phyloP scores from a whole-genome alignment of 2,113 vertebrate species.

The human (Homo sapiens) region DNA sequence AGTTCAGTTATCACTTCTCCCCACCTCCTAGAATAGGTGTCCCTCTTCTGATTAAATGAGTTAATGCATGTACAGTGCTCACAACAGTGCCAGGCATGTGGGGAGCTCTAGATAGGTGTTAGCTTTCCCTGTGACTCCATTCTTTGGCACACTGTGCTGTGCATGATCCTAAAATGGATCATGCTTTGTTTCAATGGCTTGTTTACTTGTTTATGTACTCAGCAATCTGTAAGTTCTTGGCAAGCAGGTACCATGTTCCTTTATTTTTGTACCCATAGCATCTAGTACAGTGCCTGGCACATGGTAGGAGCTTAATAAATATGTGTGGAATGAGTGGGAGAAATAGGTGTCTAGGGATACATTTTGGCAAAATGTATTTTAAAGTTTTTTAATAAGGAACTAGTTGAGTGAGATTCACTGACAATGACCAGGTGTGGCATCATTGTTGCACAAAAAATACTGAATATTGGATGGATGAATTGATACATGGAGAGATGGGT shows the following conservation, averaged over 20 bases:
- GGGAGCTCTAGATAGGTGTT: fast-evolving
- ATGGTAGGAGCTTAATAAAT: neutral
- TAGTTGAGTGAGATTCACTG: neutral
- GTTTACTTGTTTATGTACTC: neutral
- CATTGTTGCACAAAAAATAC: neutral
- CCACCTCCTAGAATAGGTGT: neutral
- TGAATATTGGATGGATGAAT: neutral
- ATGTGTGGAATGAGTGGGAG: neutral
- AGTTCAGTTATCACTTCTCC: neutral
- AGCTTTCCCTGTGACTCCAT: neutral
- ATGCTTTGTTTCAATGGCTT: neutral
- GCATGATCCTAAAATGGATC: neutral
- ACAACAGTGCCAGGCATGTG: neutral
- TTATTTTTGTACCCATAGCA: neutral
- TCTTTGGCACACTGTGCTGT: neutral
- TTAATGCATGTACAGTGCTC: neutral
- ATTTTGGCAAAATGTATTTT: neutral
- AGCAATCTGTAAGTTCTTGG: neutral
- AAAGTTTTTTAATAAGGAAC: neutral
- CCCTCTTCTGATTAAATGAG: neutral
- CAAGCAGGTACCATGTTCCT: neutral
- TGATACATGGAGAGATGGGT: neutral
- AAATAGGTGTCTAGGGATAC: neutral
- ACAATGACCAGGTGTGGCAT: neutral
- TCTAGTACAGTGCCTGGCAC: neutral